phyloP scores from a whole-genome alignment of 2,113 vertebrate species.

The Pelmatolapia mariae region DNA sequence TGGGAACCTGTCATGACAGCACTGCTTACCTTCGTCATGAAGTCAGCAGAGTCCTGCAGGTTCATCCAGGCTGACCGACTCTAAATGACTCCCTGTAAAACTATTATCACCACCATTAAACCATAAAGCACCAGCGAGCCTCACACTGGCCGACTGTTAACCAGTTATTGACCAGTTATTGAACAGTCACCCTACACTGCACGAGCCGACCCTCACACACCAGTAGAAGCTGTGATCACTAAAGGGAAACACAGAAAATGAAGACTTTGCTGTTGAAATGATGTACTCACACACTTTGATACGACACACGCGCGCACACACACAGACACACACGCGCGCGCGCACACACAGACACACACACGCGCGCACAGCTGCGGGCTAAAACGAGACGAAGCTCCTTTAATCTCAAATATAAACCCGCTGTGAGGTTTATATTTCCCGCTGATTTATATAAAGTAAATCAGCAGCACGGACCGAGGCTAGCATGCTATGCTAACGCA shows the following conservation, averaged over 20 bases:
- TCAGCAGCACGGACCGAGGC: background rate
- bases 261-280: fast-evolving
- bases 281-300: background rate
- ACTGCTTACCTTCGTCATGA: background rate
- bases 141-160: fast-evolving
- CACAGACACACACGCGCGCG: too few relatives aligned
- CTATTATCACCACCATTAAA: background rate
- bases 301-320: too few relatives aligned
- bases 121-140: background rate
- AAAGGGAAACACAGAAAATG: background rate
- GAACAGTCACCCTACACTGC: background rate
- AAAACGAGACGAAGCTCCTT: too few relatives aligned
- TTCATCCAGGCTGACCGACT: background rate
- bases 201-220: background rate
- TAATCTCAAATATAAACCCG: background rate
- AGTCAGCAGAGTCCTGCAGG: background rate
- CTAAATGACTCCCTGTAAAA: background rate
- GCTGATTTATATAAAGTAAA: background rate
- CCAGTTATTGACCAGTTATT: background rate
- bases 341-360: too few relatives aligned
- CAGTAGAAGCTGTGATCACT: background rate
- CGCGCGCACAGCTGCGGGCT: too few relatives aligned
- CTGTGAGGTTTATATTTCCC: too few relatives aligned
- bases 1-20: background rate
- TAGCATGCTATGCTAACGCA: background rate